These are phyloP conservation scores for Drosophila ananassae DNA, from an alignment of 1,140 invertebrate species.

Conservation along the genomic window DNA sequence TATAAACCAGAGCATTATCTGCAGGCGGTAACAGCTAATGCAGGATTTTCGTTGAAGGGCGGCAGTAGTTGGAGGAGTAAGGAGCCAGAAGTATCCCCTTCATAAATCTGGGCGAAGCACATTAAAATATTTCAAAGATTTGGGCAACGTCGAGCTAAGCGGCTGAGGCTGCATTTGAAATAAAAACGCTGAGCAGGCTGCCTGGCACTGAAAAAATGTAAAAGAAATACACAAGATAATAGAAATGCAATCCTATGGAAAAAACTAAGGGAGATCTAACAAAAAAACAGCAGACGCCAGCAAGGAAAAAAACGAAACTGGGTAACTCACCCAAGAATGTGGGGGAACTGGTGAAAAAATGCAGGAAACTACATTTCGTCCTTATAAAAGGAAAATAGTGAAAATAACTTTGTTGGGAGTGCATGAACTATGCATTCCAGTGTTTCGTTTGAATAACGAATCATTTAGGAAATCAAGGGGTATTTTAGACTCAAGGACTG, in stretches of 20 bases:
- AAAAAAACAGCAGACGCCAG: constrained; percentile 40
- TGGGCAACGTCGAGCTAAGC: constrained; percentile 28
- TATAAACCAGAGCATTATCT: constrained; percentile 59
- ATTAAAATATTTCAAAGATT: constrained; percentile 67
- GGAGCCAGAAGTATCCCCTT: constrained; percentile 12
- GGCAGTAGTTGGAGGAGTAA: background rate
- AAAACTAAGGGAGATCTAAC: constrained; percentile 1
- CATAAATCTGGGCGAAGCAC: constrained; percentile 56
- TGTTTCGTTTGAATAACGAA: background rate
- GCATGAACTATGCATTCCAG: constrained; percentile 20
- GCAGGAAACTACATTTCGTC: constrained; percentile 45
- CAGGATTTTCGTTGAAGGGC: constrained; percentile 39
- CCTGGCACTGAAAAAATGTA: constrained; percentile 22
- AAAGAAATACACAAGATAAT: constrained; percentile 49
- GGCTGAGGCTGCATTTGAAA: constrained; percentile 47
- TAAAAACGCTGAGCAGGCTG: constrained; percentile 48
- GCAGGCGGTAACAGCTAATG: constrained; percentile 50
- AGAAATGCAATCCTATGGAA: constrained; percentile 43
- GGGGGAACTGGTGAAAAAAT: constrained; percentile 11
- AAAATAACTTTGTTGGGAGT: constrained; percentile 29
- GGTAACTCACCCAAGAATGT: constrained; percentile 27
- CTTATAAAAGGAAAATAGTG: constrained; percentile 27
- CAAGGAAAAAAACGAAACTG: constrained; percentile 15
- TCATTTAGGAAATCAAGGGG: background rate
- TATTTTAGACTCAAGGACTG: background rate